Evolutionary conservation across 2,797 vertebrate species (phyloP).

Genomic region (Diplodus sargus): DNA sequence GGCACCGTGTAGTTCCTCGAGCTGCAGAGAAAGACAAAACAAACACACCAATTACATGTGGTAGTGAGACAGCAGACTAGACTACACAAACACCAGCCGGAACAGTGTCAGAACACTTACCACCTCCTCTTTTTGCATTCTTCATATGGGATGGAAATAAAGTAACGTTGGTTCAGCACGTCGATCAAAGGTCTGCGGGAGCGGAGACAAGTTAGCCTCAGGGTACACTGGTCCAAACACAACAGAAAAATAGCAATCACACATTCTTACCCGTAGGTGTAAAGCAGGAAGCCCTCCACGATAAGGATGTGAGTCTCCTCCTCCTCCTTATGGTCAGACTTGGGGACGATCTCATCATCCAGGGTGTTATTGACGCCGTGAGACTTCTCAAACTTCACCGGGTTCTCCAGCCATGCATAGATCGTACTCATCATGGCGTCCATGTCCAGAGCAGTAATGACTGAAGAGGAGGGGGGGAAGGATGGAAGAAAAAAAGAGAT

Average conservation of each 20-base stretch:
- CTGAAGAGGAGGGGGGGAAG: constrained; percentile 68
- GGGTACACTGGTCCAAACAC: accelerated
- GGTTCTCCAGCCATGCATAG: constrained; percentile 91
- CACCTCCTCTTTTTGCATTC: constrained; percentile 95
- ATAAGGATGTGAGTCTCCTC: constrained; percentile 90
- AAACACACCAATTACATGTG: constrained; percentile 5
- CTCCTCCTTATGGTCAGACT: constrained; percentile 78
- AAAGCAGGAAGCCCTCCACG: constrained; percentile 94
- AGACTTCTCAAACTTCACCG: constrained; percentile 94
- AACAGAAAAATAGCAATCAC: accelerated
- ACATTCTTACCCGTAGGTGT: constrained; percentile 87
- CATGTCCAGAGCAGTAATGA: constrained; percentile 92
- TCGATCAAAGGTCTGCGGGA: constrained; percentile 90
- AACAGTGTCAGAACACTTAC: constrained; percentile 73
- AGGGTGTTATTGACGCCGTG: constrained; percentile 91
- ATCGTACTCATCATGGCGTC: constrained; percentile 96
- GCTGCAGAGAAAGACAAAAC: constrained; percentile 71
- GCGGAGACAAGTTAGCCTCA: not conserved
- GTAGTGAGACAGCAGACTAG: not conserved
- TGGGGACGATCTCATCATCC: constrained; percentile 82
- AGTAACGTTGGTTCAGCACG: constrained; percentile 90
- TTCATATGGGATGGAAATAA: constrained; percentile 95
- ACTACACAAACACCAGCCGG: not conserved
- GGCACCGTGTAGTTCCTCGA: constrained; percentile 92
- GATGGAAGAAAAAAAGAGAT: not conserved